These are phyloP conservation scores for Aphelinus certus DNA, from an alignment of 1,140 invertebrate species.

Conservation along the genomic window DNA sequence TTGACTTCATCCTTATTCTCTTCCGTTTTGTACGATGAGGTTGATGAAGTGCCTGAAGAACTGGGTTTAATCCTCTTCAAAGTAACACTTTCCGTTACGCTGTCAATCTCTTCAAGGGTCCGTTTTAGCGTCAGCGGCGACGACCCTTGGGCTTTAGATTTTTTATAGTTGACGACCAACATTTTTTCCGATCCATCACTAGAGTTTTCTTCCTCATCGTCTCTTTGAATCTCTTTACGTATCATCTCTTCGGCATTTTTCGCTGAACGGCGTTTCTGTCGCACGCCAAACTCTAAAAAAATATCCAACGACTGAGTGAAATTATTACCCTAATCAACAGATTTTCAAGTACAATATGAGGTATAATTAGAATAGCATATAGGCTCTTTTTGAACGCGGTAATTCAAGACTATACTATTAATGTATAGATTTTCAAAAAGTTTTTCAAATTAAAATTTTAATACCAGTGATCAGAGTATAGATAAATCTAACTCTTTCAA, in stretches of 20 bases:
- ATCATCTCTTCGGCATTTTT: conserved; percentile 57
- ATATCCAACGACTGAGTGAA: conserved; percentile 31
- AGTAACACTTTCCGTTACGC: conserved; percentile 28
- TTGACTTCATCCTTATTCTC: conserved; percentile 14
- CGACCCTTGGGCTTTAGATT: conserved; percentile 11
- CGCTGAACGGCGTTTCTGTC: conserved; percentile 53
- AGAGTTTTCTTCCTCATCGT: conserved; percentile 50
- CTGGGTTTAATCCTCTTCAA: conserved; percentile 48
- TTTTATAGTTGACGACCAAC: conserved; percentile 48
- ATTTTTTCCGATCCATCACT: conserved; percentile 44
- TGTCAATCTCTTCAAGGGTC: conserved; percentile 42
- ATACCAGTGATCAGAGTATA: too few relatives aligned
- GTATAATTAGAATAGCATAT: too few relatives aligned
- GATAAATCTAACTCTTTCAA: too few relatives aligned
- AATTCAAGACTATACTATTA: too few relatives aligned
- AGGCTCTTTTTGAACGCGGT: too few relatives aligned
- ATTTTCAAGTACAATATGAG: too few relatives aligned
- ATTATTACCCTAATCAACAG: neutral
- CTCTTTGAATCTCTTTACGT: conserved; percentile 48
- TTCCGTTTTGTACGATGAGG: conserved; percentile 19
- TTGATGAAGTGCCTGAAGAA: conserved; percentile 12
- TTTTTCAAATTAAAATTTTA: too few relatives aligned
- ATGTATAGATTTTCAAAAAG: too few relatives aligned
- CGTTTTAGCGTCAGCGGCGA: conserved; percentile 54
- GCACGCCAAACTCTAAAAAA: conserved; percentile 42